Base-by-base conservation (phyloP, 2,113 vertebrate genomes). In the Pontoporia blainvillei region DNA sequence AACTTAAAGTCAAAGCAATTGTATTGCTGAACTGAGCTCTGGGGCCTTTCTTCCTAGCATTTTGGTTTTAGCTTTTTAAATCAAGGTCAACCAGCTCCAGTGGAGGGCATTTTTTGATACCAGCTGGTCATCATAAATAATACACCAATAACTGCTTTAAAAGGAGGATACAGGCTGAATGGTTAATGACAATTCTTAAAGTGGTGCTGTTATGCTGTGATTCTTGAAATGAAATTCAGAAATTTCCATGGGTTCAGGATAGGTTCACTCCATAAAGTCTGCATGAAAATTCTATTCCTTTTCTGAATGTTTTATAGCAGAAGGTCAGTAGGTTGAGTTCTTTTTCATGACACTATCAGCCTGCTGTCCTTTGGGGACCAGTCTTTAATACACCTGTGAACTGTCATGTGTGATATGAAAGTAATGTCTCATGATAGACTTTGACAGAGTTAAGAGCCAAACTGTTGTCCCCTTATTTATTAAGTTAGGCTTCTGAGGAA, bases 261-360 rank as follows among this genome's bases (percentile, higher is more conserved):
- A 92, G 97, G 97, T 97, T 98, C 97, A 97, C 49, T 94, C 87
- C 91, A 76, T 96, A 84, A 98, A 96, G 52, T 90, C 66, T 96
- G n/a, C 81, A 59, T 94, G 88, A 94, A 91, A 95, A 96, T 92
- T 97, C 61, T 92, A 66, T 97, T 86, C 84, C 62, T 97, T 91
- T 59, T 91, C 85, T 87, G 92, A 82, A 91, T 46, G 27, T 96
- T 96, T 79, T 21, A 75, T 49, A 97, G 85, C 23, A 89, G 66
- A 92, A 96, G 96, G 96, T 97, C 90, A 92, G 3, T 61, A 67
- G 92, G 54, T 44, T 72, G 4, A 0, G 0, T 84, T 93, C 49
- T 86, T 94, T 73, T 91, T 84, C 88, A 82, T 41, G 54, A 39
- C 17, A 44, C 59, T 79, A 52, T 81, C 91, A 97, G 61, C 29